Evolutionary conservation across 2,113 vertebrate genomes (phyloP), one percentile per base, ranked within the genome.

Genomic region (Nesogale talazaci): DNA sequence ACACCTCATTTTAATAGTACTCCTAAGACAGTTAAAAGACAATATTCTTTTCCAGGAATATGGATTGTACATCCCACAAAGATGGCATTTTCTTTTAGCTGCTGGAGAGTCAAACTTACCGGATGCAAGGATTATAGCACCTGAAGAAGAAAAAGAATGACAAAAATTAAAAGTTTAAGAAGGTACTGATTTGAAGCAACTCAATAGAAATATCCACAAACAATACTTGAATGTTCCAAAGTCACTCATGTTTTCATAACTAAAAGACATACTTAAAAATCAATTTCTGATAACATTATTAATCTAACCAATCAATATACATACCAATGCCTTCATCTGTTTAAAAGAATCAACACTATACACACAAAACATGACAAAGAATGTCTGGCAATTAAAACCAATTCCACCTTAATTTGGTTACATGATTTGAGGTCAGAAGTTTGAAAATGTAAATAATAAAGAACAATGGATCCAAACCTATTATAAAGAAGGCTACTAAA

Each of bases 101-200:
- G 42, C 56, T 31, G 27, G 63, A 78, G 12, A 90, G 46, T 17
- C 69, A 88, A 29, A 97, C 97, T 97, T 97, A 97, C 96, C 97
- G 94, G 1, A 46, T 70, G 40, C 0, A 75, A 81, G 7, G 79
- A 0, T 2, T 40, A 0, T 19, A 56, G n/a, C 12, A 90, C n/a
- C 97, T 97, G 67, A 78, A 94, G 65, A 74, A 57, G 42, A 72
- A 7, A 10, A 69, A 78, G 65, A 86, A 59, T 90, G 82, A 93
- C 23, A 88, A 93, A 89, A 52, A 52, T 52, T 75, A 15, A 61
- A 86, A 29, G 31, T 12, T 56, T 56, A 61, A 65, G 38, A 88
- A 88, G 61, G 81, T 42, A 90, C 10, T 74, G 38, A 79, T 86
- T 86, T 92, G 22, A 65, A 83, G 65, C n/a, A 70, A 83, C 34